phyloP scores from a whole-genome alignment of 2,113 vertebrate genomes.

The Thomomys bottae region DNA sequence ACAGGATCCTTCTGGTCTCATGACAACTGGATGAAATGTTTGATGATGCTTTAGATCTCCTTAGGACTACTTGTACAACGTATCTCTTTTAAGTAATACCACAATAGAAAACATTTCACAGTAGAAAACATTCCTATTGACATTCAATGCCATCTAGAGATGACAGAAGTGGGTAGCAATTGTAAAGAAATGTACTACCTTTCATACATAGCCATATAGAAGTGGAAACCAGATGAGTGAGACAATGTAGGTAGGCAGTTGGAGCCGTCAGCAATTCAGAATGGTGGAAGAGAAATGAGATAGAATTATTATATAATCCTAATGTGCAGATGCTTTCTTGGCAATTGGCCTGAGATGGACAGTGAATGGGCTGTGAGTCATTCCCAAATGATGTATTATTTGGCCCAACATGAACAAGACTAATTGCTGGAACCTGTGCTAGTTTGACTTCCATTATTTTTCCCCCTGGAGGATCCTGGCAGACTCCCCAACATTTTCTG shows the following conservation, averaged over 20 bases:
- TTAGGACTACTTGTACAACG: neutral
- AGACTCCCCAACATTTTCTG: slow-evolving; percentile 9
- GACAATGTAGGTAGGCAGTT: neutral
- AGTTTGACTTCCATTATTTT: slow-evolving; percentile 48
- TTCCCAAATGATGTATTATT: slow-evolving; percentile 38
- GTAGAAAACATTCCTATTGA: neutral
- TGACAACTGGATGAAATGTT: neutral
- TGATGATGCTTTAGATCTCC: neutral
- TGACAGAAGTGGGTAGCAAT: neutral
- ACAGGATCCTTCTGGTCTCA: neutral
- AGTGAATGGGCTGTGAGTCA: slow-evolving; percentile 29
- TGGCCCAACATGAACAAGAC: slow-evolving; percentile 24
- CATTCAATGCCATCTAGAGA: neutral
- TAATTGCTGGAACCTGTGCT: slow-evolving; percentile 26
- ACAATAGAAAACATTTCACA: too few species aligned
- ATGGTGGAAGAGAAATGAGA: neutral
- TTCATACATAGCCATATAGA: neutral
- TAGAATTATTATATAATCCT: slow-evolving; percentile 30
- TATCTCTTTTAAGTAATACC: too few species aligned
- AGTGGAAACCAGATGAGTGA: neutral
- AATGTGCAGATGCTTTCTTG: slow-evolving; percentile 54
- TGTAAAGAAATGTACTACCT: neutral
- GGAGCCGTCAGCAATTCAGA: neutral
- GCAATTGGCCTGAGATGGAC: neutral
- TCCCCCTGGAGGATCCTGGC: neutral